Base-by-base conservation (phyloP, 2,113 vertebrate genomes). In the Aphyosemion australe region DNA sequence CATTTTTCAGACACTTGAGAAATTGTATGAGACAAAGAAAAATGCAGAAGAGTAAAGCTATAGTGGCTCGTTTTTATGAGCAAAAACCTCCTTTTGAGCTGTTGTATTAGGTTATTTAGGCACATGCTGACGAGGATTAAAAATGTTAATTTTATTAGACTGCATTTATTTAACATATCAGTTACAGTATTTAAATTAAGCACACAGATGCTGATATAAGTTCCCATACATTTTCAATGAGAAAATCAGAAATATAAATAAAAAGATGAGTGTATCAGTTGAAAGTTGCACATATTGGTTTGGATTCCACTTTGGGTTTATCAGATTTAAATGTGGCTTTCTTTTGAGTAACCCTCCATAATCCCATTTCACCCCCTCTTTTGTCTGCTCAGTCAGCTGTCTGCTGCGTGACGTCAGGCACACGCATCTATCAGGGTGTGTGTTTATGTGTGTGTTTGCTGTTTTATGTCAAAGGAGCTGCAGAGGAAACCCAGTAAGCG, bases 341-440 rank as follows among this genome's bases (percentile, higher is more conserved):
- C 42, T 52, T 19, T n/a, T 43, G 71, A 84, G 72, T 53, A 79
- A 63, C 10, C 3, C 63, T 56, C 31, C 2, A 37, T 80, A 71
- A 79, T 81, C 74, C 75, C 64, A 20, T 20, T 52, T 21, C 9
- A 45, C 51, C 69, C 71, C 12, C 43, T 46, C 60, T 46, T 58
- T 61, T 65, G 71, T 72, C 52, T 66, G 75, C 71, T 16, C 61
- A 19, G 53, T 84, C 81, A 85, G 82, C 79, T 83, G 78, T 78
- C 72, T 69, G 54, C 62, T 69, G 50, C 64, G 65, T 79, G 78
- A 82, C 61, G 34, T 79, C 71, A 69, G 61, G 16, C 41, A 26
- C 61, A 80, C 76, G 39, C 61, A 76, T 82, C 78, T 37, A 64
- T 74, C 41, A 31, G 55, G 19, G 72, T 53, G 31, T 47, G 14